These are phyloP conservation scores for Prunella himalayana DNA, from an alignment of 2,113 vertebrate genomes.

Conservation along the genomic window DNA sequence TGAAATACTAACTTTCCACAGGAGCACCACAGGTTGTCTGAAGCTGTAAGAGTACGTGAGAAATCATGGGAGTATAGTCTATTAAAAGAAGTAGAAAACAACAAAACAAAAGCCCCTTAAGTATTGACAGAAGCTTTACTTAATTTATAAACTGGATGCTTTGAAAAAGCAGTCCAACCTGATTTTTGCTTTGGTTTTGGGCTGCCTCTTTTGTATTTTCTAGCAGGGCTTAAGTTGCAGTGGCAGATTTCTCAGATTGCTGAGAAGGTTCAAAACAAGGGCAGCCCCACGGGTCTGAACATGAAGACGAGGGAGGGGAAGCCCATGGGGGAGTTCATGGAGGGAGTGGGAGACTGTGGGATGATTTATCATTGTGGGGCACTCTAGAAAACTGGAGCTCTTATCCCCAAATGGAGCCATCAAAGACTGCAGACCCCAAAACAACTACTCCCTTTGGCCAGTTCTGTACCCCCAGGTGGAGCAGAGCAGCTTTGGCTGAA, in stretches of 20 bases:
- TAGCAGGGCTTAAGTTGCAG: neutral
- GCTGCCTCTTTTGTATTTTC: neutral
- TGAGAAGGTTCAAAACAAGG: neutral
- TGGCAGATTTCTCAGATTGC: neutral
- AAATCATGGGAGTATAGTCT: neutral
- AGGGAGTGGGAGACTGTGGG: neutral
- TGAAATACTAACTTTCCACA: neutral
- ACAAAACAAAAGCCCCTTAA: neutral
- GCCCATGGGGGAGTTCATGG: rapidly evolving
- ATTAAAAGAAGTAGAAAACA: neutral
- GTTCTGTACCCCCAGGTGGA: neutral
- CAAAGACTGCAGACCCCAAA: neutral
- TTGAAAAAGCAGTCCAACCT: neutral
- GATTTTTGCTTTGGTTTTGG: neutral
- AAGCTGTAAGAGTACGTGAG: neutral
- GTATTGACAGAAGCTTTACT: neutral
- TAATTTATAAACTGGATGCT: neutral
- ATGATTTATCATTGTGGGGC: neutral
- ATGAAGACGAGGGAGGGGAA: neutral
- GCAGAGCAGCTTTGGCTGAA: rapidly evolving
- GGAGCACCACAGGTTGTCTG: neutral
- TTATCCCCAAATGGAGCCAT: neutral
- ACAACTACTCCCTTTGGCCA: rapidly evolving
- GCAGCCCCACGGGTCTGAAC: neutral
- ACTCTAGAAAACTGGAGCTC: neutral